Conservation (phyloP, 2,113 vertebrate species). For the Rhineura floridana region DNA sequence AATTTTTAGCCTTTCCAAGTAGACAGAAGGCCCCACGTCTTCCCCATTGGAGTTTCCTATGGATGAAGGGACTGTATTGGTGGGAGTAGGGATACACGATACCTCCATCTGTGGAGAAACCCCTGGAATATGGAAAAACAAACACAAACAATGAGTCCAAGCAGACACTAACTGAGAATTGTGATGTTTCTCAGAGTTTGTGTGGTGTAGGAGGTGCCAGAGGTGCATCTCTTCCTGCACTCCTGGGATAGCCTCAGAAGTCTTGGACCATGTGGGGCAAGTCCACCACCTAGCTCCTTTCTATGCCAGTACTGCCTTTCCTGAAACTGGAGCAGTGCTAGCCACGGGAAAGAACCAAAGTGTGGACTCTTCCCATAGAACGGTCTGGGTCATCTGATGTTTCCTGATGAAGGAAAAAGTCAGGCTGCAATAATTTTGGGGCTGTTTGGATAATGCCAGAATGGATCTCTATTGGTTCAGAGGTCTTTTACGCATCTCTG, state of each 20-base stretch:
- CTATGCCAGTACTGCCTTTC: neutral
- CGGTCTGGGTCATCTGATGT: neutral
- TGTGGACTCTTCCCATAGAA: neutral
- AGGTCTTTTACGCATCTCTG: conserved; percentile 3
- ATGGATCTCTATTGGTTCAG: neutral
- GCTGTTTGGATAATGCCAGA: neutral
- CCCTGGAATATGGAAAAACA: conserved; percentile 73
- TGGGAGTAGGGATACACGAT: conserved; percentile 71
- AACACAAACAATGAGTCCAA: conserved; percentile 16
- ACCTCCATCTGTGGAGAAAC: conserved; percentile 87
- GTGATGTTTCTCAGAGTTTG: neutral
- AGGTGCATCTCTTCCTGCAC: neutral
- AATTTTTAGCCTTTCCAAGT: conserved; percentile 96
- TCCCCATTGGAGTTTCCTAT: conserved; percentile 87
- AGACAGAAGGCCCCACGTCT: conserved; percentile 92
- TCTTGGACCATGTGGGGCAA: neutral
- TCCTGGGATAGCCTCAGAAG: neutral
- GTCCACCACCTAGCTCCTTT: neutral
- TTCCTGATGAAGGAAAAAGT: neutral
- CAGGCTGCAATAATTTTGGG: no score
- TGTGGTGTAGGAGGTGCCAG: no score
- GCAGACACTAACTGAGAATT: neutral
- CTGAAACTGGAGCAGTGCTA: neutral
- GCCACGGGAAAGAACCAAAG: neutral
- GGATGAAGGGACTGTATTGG: conserved; percentile 76